Percentiles rank a stretch among this genome's conserved stretches.
phyloP scores from a whole-genome alignment of 2,797 vertebrate species.

The Notoglanidium macrostoma region DNA sequence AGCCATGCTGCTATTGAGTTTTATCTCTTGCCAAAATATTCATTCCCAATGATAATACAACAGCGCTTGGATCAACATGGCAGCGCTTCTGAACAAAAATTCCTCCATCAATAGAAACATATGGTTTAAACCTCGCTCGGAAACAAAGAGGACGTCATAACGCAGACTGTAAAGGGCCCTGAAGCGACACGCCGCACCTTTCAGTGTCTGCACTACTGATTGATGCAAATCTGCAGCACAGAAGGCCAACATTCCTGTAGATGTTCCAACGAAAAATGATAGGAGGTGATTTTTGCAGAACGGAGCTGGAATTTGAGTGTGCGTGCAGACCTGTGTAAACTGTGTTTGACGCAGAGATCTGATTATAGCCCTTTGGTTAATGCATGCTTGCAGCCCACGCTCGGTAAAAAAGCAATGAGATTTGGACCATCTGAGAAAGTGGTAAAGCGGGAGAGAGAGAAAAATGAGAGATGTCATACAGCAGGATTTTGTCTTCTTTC shows the following conservation, averaged over 20 bases:
- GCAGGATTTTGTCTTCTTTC: neutral
- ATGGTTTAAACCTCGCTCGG: constrained; percentile 20
- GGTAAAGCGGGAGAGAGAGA: neutral
- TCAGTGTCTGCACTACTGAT: constrained; percentile 25
- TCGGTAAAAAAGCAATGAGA: neutral
- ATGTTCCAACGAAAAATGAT: constrained; percentile 53
- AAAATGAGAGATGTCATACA: neutral
- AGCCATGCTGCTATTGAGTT: neutral
- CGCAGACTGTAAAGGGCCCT: constrained; percentile 13
- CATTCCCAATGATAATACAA: constrained; percentile 36
- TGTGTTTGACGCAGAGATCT: constrained; percentile 15
- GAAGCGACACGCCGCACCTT: constrained; percentile 21
- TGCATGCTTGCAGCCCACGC: constrained; percentile 6
- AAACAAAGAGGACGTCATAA: constrained; percentile 20
- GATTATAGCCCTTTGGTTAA: constrained; percentile 13
- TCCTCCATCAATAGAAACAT: constrained; percentile 48
- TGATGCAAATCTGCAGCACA: constrained; percentile 37
- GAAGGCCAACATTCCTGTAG: constrained; percentile 46
- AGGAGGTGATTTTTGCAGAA: constrained; percentile 29
- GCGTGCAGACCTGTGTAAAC: constrained; percentile 33
- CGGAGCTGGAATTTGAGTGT: constrained; percentile 20
- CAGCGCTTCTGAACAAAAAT: constrained; percentile 42
- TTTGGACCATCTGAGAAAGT: neutral
- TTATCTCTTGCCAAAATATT: constrained; percentile 44
- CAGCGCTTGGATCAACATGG: constrained; percentile 45